Evolutionary conservation across 2,113 vertebrate genomes (phyloP), one percentile per base, ranked within the genome.

Genomic region (Sceloporus undulatus): DNA sequence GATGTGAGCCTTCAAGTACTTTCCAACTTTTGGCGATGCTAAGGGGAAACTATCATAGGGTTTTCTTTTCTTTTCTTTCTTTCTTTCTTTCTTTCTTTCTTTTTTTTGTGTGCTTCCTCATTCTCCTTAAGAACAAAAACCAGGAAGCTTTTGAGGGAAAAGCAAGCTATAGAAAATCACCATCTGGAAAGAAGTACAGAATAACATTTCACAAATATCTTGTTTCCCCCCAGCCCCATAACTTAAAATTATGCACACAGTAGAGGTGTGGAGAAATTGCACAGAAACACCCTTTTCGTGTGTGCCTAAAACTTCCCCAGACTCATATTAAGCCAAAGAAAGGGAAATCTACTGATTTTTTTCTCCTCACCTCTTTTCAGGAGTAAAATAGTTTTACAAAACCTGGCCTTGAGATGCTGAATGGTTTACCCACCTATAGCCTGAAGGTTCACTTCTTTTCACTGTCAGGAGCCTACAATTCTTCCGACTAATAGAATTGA

Each of bases 101-200:
- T 73, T 91, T 88, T 88, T 91, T n/a, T n/a, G n/a, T 93, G 86
- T 95, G 85, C 92, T 95, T 93, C 88, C 89, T 88, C 54, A 79
- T 89, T 90, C 85, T 94, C 87, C 38, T 0, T 65, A 94, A 89
- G 56, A 91, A 48, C 71, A 70, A 73, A 93, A 71, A 40, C 66
- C 54, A 90, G 82, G 59, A 34, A 90, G 85, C 13, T 62, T 62
- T 91, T 65, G 16, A 84, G 71, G 18, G 18, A 62, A 62, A 16
- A 62, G 59, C 59, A 62, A 62, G 59, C 59, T 18, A 62, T 16
- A 65, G 38, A 75, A 75, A 85, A 74, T 34, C 4, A 52, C 25
- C 27, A 81, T 25, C 2, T 82, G 18, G 68, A 74, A 27, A 19
- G 29, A n/a, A 74, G 18, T 52, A 66, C 79, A 82, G 40, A 83